Conservation (phyloP, 2,113 vertebrate genomes). For the Rhinopomastus cyanomelas region DNA sequence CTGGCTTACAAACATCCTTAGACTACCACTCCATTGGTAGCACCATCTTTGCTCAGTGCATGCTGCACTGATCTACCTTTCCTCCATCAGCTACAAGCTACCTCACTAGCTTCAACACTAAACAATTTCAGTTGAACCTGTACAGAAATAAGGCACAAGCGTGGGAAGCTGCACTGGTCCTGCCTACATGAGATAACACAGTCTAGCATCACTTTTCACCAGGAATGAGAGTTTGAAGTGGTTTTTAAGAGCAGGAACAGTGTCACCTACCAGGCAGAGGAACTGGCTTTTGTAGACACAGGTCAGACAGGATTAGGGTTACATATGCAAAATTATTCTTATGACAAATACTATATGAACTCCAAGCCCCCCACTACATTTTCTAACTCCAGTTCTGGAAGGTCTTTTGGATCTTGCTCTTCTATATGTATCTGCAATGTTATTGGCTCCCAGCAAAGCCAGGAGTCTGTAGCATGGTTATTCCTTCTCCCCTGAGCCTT, state of each 20-base stretch:
- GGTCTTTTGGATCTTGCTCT: not conserved
- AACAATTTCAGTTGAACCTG: not conserved
- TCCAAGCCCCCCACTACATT: not conserved
- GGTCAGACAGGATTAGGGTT: not conserved
- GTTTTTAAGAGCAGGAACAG: not conserved
- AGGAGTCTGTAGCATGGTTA: fast-evolving
- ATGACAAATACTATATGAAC: not conserved
- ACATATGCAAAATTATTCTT: not conserved
- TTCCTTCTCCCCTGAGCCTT: not conserved
- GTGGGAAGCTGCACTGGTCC: not conserved
- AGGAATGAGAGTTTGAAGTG: not conserved
- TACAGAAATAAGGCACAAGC: not conserved
- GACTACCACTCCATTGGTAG: not conserved
- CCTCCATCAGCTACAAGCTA: not conserved
- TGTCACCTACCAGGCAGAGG: not conserved
- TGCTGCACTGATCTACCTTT: not conserved
- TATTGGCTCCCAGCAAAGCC: not conserved
- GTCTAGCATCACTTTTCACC: not conserved
- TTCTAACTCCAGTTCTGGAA: not conserved
- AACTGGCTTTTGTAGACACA: not conserved
- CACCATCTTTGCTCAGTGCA: not conserved
- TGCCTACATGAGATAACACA: not conserved
- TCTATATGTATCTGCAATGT: not conserved
- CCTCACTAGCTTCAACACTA: not conserved
- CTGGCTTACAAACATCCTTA: not conserved